Percentiles rank a stretch among this genome's conserved stretches.
phyloP scores from a whole-genome alignment of 92 coral and sea anemone species.

The Palythoa grandis region DNA sequence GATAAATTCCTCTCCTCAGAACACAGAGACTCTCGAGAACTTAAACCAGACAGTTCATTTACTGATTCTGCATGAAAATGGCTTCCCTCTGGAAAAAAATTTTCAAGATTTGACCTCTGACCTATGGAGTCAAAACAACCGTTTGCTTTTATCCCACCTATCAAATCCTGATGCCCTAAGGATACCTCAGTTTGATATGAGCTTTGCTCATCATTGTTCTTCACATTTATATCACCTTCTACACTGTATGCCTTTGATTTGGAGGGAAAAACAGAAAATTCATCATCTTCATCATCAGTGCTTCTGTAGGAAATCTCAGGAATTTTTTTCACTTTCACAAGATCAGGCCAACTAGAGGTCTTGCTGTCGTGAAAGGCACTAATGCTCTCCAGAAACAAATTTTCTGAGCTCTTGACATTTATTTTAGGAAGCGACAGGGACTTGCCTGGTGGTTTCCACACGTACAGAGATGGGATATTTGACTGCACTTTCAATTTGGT shows the following conservation, averaged over 20 bases:
- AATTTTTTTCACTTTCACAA: slow-evolving; percentile 29
- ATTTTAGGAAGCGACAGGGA: slow-evolving; percentile 27
- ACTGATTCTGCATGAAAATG: not conserved
- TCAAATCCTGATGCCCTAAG: not conserved
- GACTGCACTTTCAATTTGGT: not conserved
- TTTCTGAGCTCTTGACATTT: slow-evolving; percentile 35
- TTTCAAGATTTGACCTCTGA: slow-evolving; percentile 18
- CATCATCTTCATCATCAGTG: slow-evolving; percentile 44
- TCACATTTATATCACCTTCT: slow-evolving; percentile 25
- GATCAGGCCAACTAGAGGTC: slow-evolving; percentile 39
- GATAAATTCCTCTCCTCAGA: not conserved
- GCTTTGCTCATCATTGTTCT: not conserved
- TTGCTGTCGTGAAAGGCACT: slow-evolving; percentile 42
- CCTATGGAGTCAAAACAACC: not conserved
- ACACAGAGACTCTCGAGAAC: slow-evolving; percentile 15
- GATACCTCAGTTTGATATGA: not conserved
- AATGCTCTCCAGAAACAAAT: not conserved
- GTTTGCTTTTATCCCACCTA: not conserved
- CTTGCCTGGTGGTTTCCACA: slow-evolving; percentile 1
- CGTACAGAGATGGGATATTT: not conserved
- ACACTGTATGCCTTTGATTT: slow-evolving; percentile 28
- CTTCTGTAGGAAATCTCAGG: slow-evolving; percentile 35
- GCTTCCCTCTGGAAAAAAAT: not conserved
- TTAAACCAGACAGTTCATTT: slow-evolving; percentile 6
- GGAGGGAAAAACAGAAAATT: slow-evolving; percentile 22